Base-by-base conservation (phyloP, 1,140 invertebrate species). In the Piezodorus guildinii region DNA sequence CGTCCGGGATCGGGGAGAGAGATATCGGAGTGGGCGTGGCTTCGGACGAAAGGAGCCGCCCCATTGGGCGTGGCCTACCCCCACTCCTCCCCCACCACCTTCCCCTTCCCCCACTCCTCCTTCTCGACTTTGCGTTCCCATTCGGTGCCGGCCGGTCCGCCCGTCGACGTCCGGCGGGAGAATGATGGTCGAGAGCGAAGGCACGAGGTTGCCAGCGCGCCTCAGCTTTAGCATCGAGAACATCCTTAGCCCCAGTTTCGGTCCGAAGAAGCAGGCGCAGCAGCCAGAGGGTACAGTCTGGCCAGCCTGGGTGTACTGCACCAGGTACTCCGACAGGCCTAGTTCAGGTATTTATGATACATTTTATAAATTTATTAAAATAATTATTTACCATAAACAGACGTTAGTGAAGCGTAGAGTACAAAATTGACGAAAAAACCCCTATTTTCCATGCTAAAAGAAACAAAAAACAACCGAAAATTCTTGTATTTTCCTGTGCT, bases 291-390 rank as follows among this genome's bases (percentile, higher is more conserved):
- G 68, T 21, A 56, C 66, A 10, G 65, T 66, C 30, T 88, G 85
- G 81, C 89, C 89, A 0, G 87, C 91, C 1, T 94, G 92, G 91
- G 89, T 92, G 39, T 90, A 85, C 73, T 96, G 93, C 78, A 96
- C 94, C 4, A 79, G 94, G 72, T 96, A 96, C 75, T 95, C 91
- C 60, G 93, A 96, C 77, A 77, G 94, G 74, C 94, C 94, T 3
- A 94, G 91, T 70, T 88, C 90, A 75, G 91, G 90, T 93, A 39
- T 39, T 39, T 39, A 12, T 39, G 4, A 39, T 10, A 5, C 1
- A 39, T 39, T 6, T 39, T 39, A 10, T 39, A 39, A 10, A 10
- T 10, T 39, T 39, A 39, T 39, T n/a, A n/a, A n/a, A n/a, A n/a
- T n/a, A n/a, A n/a, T n/a, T n/a, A n/a, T n/a, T n/a, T n/a, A n/a